Evolutionary conservation across 2,888 invertebrate species (phyloP).

Genomic region (Eutolmus rufibarbis): DNA sequence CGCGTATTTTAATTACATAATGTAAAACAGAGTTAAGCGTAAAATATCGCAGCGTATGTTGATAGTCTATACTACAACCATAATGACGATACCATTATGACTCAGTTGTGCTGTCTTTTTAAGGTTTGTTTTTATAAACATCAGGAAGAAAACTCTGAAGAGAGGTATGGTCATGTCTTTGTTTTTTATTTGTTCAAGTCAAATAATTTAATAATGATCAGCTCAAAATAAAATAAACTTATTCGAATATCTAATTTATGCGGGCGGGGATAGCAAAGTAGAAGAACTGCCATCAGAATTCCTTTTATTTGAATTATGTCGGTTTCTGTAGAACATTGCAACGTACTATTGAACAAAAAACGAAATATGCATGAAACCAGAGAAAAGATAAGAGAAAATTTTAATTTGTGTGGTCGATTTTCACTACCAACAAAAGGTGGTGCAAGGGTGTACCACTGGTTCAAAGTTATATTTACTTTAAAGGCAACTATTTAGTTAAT

Average conservation of each 20-base stretch:
- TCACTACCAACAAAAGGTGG: too few relatives aligned
- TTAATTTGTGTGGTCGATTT: too few relatives aligned
- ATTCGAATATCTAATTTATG: not conserved
- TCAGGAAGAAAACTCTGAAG: not conserved
- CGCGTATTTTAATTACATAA: not conserved
- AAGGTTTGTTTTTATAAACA: not conserved
- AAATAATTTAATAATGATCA: not conserved
- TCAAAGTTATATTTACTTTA: too few relatives aligned
- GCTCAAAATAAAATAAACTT: not conserved
- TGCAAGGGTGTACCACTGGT: too few relatives aligned
- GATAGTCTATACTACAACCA: not conserved
- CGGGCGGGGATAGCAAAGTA: not conserved
- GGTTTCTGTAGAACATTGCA: too few relatives aligned
- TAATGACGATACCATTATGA: not conserved
- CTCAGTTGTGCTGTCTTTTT: not conserved
- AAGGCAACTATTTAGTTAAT: too few relatives aligned
- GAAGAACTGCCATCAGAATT: not conserved
- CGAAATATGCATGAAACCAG: too few relatives aligned
- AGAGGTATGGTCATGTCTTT: not conserved
- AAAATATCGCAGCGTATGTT: not conserved
- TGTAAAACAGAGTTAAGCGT: not conserved
- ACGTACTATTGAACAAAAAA: not conserved
- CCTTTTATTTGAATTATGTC: not conserved
- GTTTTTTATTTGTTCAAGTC: not conserved
- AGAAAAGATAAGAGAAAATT: too few relatives aligned